phyloP scores from a whole-genome alignment of 2,888 invertebrate genomes.

The Lapara coniferarum region DNA sequence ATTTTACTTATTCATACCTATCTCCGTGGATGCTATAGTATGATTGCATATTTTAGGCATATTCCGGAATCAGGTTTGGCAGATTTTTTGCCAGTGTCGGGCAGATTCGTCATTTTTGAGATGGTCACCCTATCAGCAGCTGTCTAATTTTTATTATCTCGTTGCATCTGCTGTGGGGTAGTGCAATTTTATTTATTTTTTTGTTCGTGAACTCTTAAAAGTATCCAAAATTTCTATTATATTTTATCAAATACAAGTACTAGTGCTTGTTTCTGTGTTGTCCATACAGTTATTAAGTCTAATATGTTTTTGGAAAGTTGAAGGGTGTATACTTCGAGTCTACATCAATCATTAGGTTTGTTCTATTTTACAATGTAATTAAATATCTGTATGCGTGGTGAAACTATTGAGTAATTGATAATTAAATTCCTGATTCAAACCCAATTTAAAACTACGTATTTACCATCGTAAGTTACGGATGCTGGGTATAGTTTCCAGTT shows the following conservation, averaged over 20 bases:
- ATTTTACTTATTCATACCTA: no score
- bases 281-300: slow-evolving; percentile 15
- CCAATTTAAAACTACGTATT: not conserved
- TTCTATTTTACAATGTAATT: slow-evolving; percentile 5
- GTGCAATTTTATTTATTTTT: slow-evolving; percentile 9
- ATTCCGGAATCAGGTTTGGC: no score
- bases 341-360: slow-evolving; percentile 16
- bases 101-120: no score
- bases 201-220: not conserved
- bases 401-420: not conserved
- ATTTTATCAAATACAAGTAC: not conserved
- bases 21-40: no score
- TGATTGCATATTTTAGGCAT: no score
- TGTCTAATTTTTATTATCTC: not conserved
- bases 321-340: slow-evolving; percentile 29
- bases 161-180: slow-evolving; percentile 1
- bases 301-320: slow-evolving; percentile 41
- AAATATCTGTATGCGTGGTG: not conserved
- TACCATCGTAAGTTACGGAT: not conserved
- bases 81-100: no score
- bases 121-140: no score
- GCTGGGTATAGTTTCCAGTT: slow-evolving; percentile 27
- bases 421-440: not conserved
- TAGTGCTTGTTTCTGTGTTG: not conserved
- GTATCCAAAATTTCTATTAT: not conserved